phyloP scores from a whole-genome alignment of 2,797 vertebrate genomes.

The Pseudochirops cupreus region DNA sequence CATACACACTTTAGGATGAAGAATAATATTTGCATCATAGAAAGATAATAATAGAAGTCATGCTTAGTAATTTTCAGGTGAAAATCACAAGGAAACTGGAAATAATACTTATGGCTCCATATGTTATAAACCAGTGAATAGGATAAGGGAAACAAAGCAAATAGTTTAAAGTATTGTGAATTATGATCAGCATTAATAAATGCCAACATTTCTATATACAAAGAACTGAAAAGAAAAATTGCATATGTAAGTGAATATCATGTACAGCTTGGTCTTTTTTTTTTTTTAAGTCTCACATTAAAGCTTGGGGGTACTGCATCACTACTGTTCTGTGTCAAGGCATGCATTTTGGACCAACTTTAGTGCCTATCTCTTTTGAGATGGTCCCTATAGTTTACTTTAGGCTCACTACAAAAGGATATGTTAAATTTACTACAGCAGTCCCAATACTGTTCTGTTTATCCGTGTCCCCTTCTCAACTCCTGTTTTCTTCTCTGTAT shows the following conservation, averaged over 20 bases:
- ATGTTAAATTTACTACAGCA: background rate
- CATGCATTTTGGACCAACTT: background rate
- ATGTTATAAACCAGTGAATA: background rate
- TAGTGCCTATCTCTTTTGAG: background rate
- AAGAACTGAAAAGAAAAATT: background rate
- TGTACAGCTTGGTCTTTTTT: background rate
- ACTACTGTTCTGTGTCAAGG: background rate
- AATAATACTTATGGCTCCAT: background rate
- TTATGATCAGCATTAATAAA: background rate
- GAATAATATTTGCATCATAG: background rate
- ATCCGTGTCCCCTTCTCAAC: background rate
- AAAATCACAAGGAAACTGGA: background rate
- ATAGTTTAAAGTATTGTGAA: background rate
- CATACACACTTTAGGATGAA: background rate
- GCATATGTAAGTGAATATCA: background rate
- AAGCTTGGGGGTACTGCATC: background rate
- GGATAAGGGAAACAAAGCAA: background rate
- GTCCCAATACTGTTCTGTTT: background rate
- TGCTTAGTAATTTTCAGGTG: background rate
- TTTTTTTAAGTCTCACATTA: background rate
- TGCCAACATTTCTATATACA: background rate
- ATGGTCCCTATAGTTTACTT: background rate
- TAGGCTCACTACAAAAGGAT: background rate
- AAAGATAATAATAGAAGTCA: background rate
- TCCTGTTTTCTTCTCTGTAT: background rate